These are phyloP conservation scores for Pectinophora gossypiella DNA, from an alignment of 1,140 invertebrate species.

Conservation along the genomic window DNA sequence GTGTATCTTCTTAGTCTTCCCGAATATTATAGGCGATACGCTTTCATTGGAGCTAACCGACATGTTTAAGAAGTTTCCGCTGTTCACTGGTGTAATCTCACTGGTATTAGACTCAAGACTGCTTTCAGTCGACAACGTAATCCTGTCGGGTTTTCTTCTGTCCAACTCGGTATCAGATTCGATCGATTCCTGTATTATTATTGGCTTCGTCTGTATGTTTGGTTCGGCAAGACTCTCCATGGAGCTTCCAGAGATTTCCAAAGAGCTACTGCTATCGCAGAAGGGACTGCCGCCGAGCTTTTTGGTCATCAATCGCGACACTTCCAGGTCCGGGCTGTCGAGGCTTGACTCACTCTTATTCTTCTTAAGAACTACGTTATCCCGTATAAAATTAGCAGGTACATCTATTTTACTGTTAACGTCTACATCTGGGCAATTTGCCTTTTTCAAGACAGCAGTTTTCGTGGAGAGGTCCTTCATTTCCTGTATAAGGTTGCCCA, in stretches of 20 bases:
- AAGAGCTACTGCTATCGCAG: constrained; percentile 66
- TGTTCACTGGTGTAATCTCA: constrained; percentile 56
- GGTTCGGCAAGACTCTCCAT: constrained; percentile 57
- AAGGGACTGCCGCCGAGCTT: constrained; percentile 45
- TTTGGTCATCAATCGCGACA: constrained; percentile 64
- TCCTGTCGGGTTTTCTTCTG: constrained; percentile 30
- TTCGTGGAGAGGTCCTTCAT: constrained; percentile 46
- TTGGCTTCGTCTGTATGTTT: constrained; percentile 22
- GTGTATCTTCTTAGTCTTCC: constrained; percentile 61
- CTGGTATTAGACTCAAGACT: constrained; percentile 58
- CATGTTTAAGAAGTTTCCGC: constrained; percentile 47
- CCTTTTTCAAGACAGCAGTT: constrained; percentile 5
- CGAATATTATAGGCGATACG: constrained; percentile 69
- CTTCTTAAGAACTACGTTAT: constrained; percentile 68
- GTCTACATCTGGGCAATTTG: constrained; percentile 19
- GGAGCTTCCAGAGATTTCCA: constrained; percentile 70
- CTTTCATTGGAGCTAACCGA: constrained; percentile 71
- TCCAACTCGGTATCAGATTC: constrained; percentile 35
- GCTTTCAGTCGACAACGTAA: constrained; percentile 44
- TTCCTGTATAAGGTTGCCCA: constrained; percentile 51
- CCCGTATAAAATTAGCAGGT: constrained; percentile 44
- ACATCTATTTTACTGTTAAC: constrained; percentile 28
- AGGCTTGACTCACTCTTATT: constrained; percentile 72
- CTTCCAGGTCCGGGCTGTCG: constrained; percentile 71
- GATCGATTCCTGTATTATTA: constrained; percentile 26